Conservation (phyloP, 2,797 vertebrate genomes). For the Spinus pinus region DNA sequence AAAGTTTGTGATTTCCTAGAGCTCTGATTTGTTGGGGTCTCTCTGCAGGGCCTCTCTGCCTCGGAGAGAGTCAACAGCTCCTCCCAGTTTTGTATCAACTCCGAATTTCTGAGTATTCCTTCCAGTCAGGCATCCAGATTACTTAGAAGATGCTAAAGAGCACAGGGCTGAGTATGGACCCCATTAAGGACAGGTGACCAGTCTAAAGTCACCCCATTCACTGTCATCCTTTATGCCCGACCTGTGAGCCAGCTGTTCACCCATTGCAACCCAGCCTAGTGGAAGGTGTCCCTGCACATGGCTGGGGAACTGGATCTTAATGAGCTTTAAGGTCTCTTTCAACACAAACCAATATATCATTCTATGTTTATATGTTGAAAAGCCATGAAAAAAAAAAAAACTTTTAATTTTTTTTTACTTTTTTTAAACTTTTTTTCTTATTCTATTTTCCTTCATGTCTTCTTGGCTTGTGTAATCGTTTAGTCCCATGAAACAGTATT, state of each 20-base stretch:
- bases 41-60: not conserved
- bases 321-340: not conserved
- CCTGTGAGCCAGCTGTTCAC: accelerated
- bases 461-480: not conserved
- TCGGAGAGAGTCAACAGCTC: not conserved
- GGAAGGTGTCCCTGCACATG: not conserved
- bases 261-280: not conserved
- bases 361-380: not conserved
- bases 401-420: not conserved
- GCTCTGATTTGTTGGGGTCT: not conserved
- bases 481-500: not conserved
- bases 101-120: accelerated
- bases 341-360: not conserved
- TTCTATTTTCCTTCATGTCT: not conserved
- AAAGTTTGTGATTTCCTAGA: not conserved
- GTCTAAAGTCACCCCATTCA: not conserved
- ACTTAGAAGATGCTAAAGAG: not conserved
- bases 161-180: accelerated
- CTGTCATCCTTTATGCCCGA: not conserved
- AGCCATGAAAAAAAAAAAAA: not conserved
- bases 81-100: not conserved
- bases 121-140: not conserved
- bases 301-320: too few relatives aligned
- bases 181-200: not conserved
- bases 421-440: not conserved